These are phyloP conservation scores for Corydoras sp. DNA, from an alignment of 2,113 vertebrate genomes.

Conservation along the genomic window DNA sequence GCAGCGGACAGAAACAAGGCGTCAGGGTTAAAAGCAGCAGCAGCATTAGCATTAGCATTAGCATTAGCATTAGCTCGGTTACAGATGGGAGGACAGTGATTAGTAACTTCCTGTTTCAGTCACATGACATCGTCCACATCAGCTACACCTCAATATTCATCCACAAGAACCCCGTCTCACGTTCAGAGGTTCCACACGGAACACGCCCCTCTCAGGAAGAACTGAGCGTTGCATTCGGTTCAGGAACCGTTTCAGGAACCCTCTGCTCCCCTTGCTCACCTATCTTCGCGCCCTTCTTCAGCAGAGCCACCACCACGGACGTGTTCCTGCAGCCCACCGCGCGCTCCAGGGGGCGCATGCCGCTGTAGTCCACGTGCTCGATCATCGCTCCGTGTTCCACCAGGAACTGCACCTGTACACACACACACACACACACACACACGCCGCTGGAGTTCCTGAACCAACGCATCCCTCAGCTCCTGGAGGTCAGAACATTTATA, in stretches of 20 bases:
- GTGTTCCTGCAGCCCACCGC: constrained; percentile 95
- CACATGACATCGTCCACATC: constrained; percentile 37
- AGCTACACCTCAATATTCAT: no score
- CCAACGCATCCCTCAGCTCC: not conserved
- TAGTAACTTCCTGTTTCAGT: constrained; percentile 61
- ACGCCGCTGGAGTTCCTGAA: no score
- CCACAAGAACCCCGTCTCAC: no score
- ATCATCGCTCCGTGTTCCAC: constrained; percentile 94
- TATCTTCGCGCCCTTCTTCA: constrained; percentile 93
- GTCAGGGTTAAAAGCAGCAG: constrained; percentile 30
- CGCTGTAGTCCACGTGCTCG: constrained; percentile 91
- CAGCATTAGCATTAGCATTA: constrained; percentile 12
- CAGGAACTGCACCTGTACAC: constrained; percentile 84
- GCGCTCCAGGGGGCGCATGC: constrained; percentile 94
- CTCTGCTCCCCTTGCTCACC: constrained; percentile 61
- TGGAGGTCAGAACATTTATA: not conserved
- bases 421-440: not conserved
- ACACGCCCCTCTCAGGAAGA: no score
- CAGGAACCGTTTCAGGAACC: no score
- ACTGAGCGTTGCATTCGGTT: no score
- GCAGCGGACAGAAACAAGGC: constrained; percentile 26
- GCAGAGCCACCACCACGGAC: constrained; percentile 83
- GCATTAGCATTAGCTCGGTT: not conserved
- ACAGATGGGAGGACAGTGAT: not conserved
- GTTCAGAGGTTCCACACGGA: no score